Evolutionary conservation across 2,888 invertebrate genomes (phyloP).

Genomic region (Myathropa florea): DNA sequence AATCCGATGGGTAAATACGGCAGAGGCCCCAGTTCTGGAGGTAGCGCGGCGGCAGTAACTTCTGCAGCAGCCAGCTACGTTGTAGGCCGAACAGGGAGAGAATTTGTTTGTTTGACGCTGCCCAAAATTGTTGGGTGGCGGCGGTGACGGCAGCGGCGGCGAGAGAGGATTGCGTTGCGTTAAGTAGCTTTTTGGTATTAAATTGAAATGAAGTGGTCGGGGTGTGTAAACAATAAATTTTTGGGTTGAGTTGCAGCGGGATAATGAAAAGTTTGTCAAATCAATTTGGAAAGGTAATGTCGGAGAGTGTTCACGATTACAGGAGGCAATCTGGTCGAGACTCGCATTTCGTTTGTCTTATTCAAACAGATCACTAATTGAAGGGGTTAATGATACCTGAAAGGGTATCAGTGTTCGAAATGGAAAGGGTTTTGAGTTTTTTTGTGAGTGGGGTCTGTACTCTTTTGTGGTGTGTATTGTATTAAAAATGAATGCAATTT

Average conservation of each 20-base stretch:
- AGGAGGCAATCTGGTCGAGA: neutral
- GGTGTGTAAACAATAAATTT: slow-evolving; percentile 59
- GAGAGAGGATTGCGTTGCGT: slow-evolving; percentile 8
- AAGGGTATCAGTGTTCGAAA: neutral
- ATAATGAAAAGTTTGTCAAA: slow-evolving; percentile 61
- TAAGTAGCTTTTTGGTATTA: slow-evolving; percentile 68
- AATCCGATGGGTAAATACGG: slow-evolving; percentile 63
- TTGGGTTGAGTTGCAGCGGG: slow-evolving; percentile 55
- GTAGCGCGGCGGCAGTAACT: slow-evolving; percentile 39
- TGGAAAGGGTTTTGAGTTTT: neutral
- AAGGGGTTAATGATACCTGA: neutral
- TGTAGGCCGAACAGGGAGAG: slow-evolving; percentile 59
- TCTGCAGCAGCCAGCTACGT: slow-evolving; percentile 69
- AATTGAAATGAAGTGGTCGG: slow-evolving; percentile 66
- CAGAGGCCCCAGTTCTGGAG: slow-evolving; percentile 3
- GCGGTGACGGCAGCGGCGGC: neutral
- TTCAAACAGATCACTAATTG: slow-evolving; percentile 13
- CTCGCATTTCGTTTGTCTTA: neutral
- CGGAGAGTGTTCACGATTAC: slow-evolving; percentile 22
- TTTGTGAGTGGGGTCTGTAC: neutral
- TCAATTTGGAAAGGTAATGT: slow-evolving; percentile 54
- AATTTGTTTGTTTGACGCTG: slow-evolving; percentile 56
- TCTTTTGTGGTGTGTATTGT: neutral
- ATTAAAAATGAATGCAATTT: neutral
- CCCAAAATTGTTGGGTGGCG: slow-evolving; percentile 17